Percentiles rank a stretch among this genome's conserved stretches.
Evolutionary conservation across 2,113 vertebrate genomes (phyloP).

Genomic region (Ceyx margarethae): DNA sequence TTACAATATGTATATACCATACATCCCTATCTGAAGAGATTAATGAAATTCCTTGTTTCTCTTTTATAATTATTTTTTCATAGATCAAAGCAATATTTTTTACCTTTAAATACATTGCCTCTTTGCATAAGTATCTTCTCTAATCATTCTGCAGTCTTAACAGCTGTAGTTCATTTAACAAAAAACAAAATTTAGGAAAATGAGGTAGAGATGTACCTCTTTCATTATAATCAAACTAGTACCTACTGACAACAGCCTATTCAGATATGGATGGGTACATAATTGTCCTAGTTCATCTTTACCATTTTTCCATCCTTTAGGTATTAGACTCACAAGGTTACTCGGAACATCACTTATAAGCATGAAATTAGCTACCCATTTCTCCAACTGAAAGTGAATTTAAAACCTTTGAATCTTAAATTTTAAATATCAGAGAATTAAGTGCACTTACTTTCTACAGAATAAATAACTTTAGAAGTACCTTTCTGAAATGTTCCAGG

Average conservation of each 20-base stretch:
- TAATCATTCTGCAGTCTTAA: background rate
- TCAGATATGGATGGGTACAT: fast-evolving
- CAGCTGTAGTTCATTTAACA: background rate
- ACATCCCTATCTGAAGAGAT: background rate
- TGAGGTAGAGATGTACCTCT: background rate
- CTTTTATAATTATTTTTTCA: background rate
- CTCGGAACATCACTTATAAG: background rate
- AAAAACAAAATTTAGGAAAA: background rate
- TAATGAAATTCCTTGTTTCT: background rate
- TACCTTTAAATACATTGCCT: background rate
- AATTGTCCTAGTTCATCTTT: background rate
- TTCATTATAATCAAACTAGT: background rate
- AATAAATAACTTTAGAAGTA: background rate
- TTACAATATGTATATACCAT: background rate
- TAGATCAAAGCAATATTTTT: background rate
- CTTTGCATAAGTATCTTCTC: background rate
- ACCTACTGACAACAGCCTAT: background rate
- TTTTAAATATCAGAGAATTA: background rate
- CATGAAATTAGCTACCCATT: background rate
- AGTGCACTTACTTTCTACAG: background rate
- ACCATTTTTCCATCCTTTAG: background rate
- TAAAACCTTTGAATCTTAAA: background rate
- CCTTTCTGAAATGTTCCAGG: background rate
- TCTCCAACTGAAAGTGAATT: background rate
- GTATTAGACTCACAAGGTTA: background rate